Evolutionary conservation across 2,888 invertebrate species (phyloP).

Genomic region (Candidula unifasciata): DNA sequence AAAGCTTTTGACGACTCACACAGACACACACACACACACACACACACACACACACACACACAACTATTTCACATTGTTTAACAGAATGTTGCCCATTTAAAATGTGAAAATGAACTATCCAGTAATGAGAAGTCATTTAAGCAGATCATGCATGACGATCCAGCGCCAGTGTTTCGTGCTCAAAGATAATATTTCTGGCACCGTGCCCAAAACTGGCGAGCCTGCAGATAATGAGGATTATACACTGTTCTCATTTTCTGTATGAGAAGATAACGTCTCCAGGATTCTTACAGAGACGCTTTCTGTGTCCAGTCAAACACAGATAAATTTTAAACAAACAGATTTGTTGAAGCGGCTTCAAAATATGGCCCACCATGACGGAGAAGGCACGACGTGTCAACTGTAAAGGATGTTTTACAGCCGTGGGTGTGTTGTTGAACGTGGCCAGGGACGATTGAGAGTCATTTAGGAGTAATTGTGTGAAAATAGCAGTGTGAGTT

Average conservation of each 20-base stretch:
- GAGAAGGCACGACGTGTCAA: constrained; percentile 28
- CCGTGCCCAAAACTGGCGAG: neutral
- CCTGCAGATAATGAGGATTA: neutral
- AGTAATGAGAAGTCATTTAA: too few relatives aligned
- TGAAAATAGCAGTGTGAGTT: constrained; percentile 40
- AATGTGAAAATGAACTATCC: too few relatives aligned
- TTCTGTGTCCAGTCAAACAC: neutral
- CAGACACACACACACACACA: too few relatives aligned
- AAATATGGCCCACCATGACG: neutral
- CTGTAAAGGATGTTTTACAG: constrained; percentile 23
- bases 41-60: too few relatives aligned
- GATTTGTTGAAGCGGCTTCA: neutral
- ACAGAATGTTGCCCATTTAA: too few relatives aligned
- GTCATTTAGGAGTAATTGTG: constrained; percentile 43
- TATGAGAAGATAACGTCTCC: too few relatives aligned
- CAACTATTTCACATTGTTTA: too few relatives aligned
- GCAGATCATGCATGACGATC: too few relatives aligned
- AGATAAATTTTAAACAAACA: neutral
- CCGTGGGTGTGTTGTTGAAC: constrained; percentile 18
- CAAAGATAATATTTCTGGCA: neutral
- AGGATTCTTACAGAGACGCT: neutral
- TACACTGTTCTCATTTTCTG: neutral
- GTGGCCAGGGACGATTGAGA: constrained; percentile 6
- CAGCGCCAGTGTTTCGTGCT: too few relatives aligned
- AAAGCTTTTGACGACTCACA: too few relatives aligned